A percentile compares a stretch with the other conserved stretches of the same genome.
phyloP scores from a whole-genome alignment of 2,113 vertebrate species.

The Peromyscus californicus region DNA sequence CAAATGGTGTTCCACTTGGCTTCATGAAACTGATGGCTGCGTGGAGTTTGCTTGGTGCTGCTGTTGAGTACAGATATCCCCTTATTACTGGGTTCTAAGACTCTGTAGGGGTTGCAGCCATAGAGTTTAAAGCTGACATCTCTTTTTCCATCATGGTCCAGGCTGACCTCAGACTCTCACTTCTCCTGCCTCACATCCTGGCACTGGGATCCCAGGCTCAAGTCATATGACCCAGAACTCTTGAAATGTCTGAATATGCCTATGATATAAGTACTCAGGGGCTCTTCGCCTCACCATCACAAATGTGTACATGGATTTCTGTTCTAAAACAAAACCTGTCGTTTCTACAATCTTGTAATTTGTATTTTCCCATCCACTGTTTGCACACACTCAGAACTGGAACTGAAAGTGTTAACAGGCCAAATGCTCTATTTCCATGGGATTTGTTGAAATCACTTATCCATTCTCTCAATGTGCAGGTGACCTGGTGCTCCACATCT shows the following conservation, averaged over 20 bases:
- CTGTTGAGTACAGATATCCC: neutral
- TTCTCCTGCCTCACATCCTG: neutral
- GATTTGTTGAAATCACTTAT: accelerated
- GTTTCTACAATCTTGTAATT: neutral
- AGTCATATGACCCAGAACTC: neutral
- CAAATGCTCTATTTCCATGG: accelerated
- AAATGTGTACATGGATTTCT: neutral
- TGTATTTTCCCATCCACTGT: accelerated
- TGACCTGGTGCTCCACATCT: neutral
- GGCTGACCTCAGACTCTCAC: neutral
- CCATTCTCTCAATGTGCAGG: accelerated
- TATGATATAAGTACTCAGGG: accelerated
- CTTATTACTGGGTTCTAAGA: accelerated
- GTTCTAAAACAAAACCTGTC: neutral
- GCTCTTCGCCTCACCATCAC: accelerated
- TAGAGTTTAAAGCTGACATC: neutral
- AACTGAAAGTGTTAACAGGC: neutral
- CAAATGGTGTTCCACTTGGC: accelerated
- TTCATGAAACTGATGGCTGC: too few species aligned
- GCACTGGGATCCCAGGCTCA: too few species aligned
- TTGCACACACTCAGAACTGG: neutral
- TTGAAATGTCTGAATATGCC: neutral
- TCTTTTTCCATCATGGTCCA: neutral
- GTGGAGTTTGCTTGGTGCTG: neutral
- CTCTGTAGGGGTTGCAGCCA: too few species aligned